Evolutionary conservation across 2,113 vertebrate species (phyloP).

Genomic region (Tachycineta bicolor): DNA sequence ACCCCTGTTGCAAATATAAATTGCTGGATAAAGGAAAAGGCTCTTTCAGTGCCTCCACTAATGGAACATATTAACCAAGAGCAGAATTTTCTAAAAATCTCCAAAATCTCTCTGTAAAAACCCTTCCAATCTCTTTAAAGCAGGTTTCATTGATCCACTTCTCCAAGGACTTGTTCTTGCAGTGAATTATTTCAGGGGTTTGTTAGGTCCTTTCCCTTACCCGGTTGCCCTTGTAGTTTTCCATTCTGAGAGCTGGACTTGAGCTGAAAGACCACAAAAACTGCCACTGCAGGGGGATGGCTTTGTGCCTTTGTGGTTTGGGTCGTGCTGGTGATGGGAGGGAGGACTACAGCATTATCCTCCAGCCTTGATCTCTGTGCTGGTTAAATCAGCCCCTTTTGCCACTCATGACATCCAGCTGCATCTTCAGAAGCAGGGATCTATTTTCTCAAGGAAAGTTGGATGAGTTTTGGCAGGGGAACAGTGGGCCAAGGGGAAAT

Average conservation of each 20-base stretch:
- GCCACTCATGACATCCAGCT: neutral
- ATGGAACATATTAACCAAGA: neutral
- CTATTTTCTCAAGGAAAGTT: neutral
- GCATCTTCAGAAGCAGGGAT: neutral
- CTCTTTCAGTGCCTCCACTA: neutral
- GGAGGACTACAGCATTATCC: neutral
- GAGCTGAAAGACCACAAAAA: neutral
- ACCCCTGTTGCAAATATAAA: neutral
- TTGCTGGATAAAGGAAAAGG: neutral
- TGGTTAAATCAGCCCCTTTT: neutral
- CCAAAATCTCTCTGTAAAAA: neutral
- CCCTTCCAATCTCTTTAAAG: neutral
- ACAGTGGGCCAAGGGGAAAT: neutral
- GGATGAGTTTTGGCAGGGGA: neutral
- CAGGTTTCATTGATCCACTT: neutral
- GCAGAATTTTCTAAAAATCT: neutral
- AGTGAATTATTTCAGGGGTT: neutral
- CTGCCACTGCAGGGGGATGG: neutral
- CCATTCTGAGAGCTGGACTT: neutral
- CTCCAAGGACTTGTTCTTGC: neutral
- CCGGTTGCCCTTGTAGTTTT: neutral
- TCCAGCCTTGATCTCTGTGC: neutral
- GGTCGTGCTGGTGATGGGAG: neutral
- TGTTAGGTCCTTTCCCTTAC: fast-evolving
- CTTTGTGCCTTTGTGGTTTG: neutral